Percentiles rank a stretch among this genome's conserved stretches.
phyloP scores from a whole-genome alignment of 2,797 vertebrate species.

The Scolopax rusticola region DNA sequence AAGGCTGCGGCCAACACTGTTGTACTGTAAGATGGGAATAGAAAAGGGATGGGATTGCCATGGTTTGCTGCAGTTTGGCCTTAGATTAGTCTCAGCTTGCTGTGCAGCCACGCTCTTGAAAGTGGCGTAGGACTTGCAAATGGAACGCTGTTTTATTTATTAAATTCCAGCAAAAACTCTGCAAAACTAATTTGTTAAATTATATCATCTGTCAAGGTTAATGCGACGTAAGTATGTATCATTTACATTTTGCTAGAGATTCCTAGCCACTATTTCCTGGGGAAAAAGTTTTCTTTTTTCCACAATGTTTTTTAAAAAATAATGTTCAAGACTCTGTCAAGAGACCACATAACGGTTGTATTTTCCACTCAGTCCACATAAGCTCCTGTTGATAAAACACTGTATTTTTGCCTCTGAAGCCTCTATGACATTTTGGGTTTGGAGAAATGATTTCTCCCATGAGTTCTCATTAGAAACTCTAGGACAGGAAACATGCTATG shows the following conservation, averaged over 20 bases:
- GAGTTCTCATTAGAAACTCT: not conserved
- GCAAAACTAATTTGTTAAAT: not conserved
- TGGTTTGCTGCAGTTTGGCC: not conserved
- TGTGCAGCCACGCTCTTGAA: not conserved
- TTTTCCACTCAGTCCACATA: not conserved
- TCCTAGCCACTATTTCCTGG: not conserved
- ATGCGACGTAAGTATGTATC: rapidly evolving
- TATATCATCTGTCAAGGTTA: not conserved
- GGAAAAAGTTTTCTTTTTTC: not conserved
- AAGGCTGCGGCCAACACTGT: not conserved
- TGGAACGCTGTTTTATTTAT: not conserved
- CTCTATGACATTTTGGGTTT: not conserved
- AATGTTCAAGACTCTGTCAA: not conserved
- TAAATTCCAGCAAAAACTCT: not conserved
- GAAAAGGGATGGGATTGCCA: not conserved
- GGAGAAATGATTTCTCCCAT: not conserved
- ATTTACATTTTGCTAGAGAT: not conserved
- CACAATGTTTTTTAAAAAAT: not conserved
- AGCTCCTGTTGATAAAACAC: not conserved
- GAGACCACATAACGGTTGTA: rapidly evolving
- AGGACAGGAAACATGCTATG: not conserved
- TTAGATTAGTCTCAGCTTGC: not conserved
- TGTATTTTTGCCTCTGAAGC: not conserved
- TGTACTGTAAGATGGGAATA: not conserved
- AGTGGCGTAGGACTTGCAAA: not conserved